Evolutionary conservation across 1,140 invertebrate species (phyloP), one percentile per base, ranked within the genome.

Genomic region (Listronotus bonariensis): DNA sequence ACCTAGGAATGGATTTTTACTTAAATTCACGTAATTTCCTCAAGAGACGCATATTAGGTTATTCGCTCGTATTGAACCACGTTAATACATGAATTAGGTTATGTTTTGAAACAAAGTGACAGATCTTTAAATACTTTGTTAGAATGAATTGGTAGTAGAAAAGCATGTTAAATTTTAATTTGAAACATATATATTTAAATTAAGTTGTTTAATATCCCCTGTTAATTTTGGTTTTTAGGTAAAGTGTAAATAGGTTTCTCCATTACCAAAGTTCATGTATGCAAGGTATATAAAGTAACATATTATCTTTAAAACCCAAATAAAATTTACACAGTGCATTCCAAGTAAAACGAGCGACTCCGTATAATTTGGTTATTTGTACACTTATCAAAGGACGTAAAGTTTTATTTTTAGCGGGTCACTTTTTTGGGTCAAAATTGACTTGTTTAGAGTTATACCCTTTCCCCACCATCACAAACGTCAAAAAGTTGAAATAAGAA

Each of bases 21-120:
- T 26, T 11, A 9, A 20, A 31, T 56, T 53, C 38, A 20, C 38
- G 26, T 56, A 32, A 45, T 43, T 36, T 55, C 63, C 58, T 70
- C 64, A 65, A 54, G 64, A 67, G 68, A 67, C 68, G 62, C 59
- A 55, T 34, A 18, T 43, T 14, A 42, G 43, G 61, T 64, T 57
- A 46, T 57, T 49, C 46, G 18, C 34, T 60, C 32, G 9, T 45
- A 17, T 62, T 10, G 56, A 54, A 59, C 64, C 64, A 66, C 57
- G 61, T 67, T 70, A 70, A 70, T 70, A 70, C 68, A 70, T 70
- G 68, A 70, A 70, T 65, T 62, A 31, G 26, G 62, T 57, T 65
- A 58, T 46, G 1, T 36, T 58, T 34, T 14, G 20, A 42, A 41
- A n/a, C 7, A 41, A 40, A 54, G n/a, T 54, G n/a, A 36, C 17